These are phyloP conservation scores for Poeciliopsis retropinna DNA, from an alignment of 2,113 vertebrate genomes.

Conservation along the genomic window DNA sequence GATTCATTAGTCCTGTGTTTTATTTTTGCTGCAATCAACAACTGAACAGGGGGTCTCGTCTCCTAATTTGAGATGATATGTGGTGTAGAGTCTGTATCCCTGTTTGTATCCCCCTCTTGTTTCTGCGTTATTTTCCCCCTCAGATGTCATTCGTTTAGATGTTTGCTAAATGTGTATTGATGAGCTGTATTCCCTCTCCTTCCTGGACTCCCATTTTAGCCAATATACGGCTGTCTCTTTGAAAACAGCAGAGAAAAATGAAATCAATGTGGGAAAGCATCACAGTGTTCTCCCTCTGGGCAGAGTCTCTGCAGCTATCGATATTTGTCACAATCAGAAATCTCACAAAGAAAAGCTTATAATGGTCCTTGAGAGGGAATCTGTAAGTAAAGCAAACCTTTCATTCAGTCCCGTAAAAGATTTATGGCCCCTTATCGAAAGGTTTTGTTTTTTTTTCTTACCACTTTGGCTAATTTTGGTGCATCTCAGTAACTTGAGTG, in stretches of 20 bases:
- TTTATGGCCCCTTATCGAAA: neutral
- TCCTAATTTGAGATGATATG: constrained; percentile 24
- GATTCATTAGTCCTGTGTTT: constrained; percentile 5
- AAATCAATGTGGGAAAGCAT: constrained; percentile 41
- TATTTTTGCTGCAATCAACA: constrained; percentile 26
- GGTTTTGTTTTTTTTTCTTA: neutral
- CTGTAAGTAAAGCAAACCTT: constrained; percentile 4
- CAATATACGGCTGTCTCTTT: constrained; percentile 34
- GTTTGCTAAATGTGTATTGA: constrained; percentile 53
- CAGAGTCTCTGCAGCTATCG: constrained; percentile 15
- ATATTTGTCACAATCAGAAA: constrained; percentile 37
- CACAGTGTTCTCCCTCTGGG: neutral
- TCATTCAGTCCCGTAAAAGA: constrained; percentile 14
- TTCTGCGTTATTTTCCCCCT: neutral
- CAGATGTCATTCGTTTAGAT: constrained; percentile 8
- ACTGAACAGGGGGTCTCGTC: constrained; percentile 9
- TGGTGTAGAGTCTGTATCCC: constrained; percentile 1
- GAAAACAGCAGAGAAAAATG: constrained; percentile 27
- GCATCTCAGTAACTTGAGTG: neutral
- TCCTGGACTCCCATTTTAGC: constrained; percentile 12
- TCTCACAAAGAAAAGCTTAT: constrained; percentile 3
- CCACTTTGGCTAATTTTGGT: neutral
- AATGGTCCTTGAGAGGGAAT: neutral
- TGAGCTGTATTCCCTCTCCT: constrained; percentile 28
- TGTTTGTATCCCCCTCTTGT: neutral